Percentiles rank a stretch among this genome's conserved stretches.
These are phyloP conservation scores for Tetranychus urticae DNA, from an alignment of 1,140 invertebrate genomes.

Conservation along the genomic window DNA sequence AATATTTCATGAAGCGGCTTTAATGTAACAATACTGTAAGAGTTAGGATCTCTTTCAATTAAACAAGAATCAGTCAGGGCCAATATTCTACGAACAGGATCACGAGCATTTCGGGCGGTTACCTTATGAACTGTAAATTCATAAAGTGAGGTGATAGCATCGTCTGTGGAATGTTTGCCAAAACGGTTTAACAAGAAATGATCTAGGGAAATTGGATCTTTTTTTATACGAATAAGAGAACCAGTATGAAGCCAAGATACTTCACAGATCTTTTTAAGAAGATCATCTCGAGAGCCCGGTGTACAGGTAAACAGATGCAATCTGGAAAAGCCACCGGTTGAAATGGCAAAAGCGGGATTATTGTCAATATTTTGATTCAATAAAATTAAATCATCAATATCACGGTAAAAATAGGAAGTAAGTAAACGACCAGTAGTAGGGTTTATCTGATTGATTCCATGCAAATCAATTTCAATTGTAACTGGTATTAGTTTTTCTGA, in stretches of 20 bases:
- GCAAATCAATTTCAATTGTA: slow-evolving; percentile 63
- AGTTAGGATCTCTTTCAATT: slow-evolving; percentile 82
- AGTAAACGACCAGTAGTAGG: slow-evolving; percentile 31
- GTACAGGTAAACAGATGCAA: slow-evolving; percentile 8
- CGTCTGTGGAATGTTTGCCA: slow-evolving; percentile 67
- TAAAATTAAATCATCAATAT: slow-evolving; percentile 46
- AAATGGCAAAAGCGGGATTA: slow-evolving; percentile 52
- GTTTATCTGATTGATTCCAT: slow-evolving; percentile 70
- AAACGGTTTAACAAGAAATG: slow-evolving; percentile 62
- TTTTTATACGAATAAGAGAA: slow-evolving; percentile 53
- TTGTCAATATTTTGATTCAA: slow-evolving; percentile 27
- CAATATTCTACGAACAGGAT: slow-evolving; percentile 48
- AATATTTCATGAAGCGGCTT: slow-evolving; percentile 58
- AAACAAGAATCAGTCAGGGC: slow-evolving; percentile 87
- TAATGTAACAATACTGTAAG: slow-evolving; percentile 70
- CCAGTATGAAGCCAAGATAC: slow-evolving; percentile 50
- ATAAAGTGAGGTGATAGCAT: slow-evolving; percentile 64
- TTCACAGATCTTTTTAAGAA: slow-evolving; percentile 61
- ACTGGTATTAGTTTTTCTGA: slow-evolving; percentile 65
- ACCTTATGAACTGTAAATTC: slow-evolving; percentile 81
- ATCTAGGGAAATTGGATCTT: slow-evolving; percentile 53
- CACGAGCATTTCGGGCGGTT: slow-evolving; percentile 34
- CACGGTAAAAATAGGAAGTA: slow-evolving; percentile 74
- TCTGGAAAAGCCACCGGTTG: slow-evolving; percentile 58
- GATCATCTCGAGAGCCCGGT: slow-evolving; percentile 30